Evolutionary conservation across 2,113 vertebrate genomes (phyloP).

Genomic region (Sturnira hondurensis): DNA sequence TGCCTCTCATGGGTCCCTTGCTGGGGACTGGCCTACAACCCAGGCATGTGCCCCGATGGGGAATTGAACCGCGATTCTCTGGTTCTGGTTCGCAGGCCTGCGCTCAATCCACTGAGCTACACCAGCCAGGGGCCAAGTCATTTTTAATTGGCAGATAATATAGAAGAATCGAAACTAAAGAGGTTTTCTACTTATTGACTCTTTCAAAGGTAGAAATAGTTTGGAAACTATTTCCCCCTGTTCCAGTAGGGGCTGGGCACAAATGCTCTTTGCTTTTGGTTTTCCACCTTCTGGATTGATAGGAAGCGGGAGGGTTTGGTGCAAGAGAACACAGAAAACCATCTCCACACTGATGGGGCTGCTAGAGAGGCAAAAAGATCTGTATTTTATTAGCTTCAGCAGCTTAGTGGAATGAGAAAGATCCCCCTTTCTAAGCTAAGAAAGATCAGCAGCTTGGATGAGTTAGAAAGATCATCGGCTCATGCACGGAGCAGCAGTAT

Average conservation of each 20-base stretch:
- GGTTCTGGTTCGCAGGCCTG: too few relatives aligned
- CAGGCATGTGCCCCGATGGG: too few relatives aligned
- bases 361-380: not conserved
- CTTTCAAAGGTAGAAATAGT: slow-evolving; percentile 29
- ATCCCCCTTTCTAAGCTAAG: not conserved
- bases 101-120: too few relatives aligned
- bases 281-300: slow-evolving; percentile 23
- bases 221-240: slow-evolving; percentile 34
- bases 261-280: not conserved
- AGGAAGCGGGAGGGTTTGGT: not conserved
- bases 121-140: too few relatives aligned
- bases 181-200: not conserved
- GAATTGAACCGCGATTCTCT: too few relatives aligned
- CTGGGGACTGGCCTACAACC: too few relatives aligned
- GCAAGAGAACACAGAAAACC: not conserved
- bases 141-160: slow-evolving; percentile 41
- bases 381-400: not conserved
- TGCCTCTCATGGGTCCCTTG: too few relatives aligned
- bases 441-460: too few relatives aligned
- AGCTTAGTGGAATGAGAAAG: slow-evolving; percentile 1
- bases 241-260: not conserved
- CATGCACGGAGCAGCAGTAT: not conserved
- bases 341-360: not conserved
- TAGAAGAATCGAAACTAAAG: not conserved
- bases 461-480: not conserved